These are phyloP conservation scores for Huso huso DNA, from an alignment of 2,797 vertebrate genomes.

Conservation along the genomic window DNA sequence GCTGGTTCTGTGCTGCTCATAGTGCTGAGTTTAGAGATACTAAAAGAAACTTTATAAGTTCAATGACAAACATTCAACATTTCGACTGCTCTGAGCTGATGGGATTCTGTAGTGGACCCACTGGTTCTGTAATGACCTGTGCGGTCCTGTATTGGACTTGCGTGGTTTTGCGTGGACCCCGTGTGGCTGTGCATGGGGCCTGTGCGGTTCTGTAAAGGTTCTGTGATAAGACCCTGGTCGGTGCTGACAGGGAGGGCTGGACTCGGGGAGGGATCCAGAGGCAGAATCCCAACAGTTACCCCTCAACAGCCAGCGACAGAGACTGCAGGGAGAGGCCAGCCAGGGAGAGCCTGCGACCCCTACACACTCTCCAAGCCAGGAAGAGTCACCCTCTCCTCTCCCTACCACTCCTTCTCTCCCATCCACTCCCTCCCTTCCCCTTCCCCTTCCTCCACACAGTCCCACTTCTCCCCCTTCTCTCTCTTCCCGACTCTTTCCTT, in stretches of 20 bases:
- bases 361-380: slow-evolving; percentile 40
- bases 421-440: not conserved
- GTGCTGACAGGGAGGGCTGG: slow-evolving; percentile 9
- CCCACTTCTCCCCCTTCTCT: not conserved
- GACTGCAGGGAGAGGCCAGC: slow-evolving; percentile 59
- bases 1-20: too few relatives aligned
- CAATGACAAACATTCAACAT: too few relatives aligned
- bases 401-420: slow-evolving; percentile 5
- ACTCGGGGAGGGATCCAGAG: slow-evolving; percentile 17
- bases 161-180: too few relatives aligned
- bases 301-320: slow-evolving; percentile 57
- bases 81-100: too few relatives aligned
- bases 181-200: too few relatives aligned
- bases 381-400: slow-evolving; percentile 22
- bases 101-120: too few relatives aligned
- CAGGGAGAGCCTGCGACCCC: slow-evolving; percentile 53
- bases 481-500: not conserved
- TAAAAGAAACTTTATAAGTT: too few relatives aligned
- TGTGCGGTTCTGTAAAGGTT: slow-evolving; percentile 23
- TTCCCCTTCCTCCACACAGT: not conserved
- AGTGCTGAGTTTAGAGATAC: too few relatives aligned
- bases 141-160: too few relatives aligned
- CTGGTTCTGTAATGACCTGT: too few relatives aligned
- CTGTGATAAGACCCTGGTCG: slow-evolving; percentile 44
- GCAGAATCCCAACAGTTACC: slow-evolving; percentile 13